A percentile compares a stretch with the other conserved stretches of the same genome.
phyloP scores from a whole-genome alignment of 2,888 invertebrate species.

The Sesia bembeciformis region DNA sequence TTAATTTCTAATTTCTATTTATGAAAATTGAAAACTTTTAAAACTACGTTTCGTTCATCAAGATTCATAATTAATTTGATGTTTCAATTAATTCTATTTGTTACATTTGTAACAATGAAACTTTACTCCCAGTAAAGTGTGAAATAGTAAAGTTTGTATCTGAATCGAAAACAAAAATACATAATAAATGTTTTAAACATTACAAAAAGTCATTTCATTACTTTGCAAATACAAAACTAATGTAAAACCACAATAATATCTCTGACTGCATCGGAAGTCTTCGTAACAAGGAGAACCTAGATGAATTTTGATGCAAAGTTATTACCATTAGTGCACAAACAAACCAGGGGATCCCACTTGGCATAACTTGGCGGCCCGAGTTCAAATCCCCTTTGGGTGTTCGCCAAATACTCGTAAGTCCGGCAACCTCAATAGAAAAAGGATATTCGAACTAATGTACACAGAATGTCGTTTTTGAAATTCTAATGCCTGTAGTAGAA shows the following conservation, averaged over 20 bases:
- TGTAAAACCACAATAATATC: no score
- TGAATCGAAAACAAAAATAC: conserved; percentile 30
- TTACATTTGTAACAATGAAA: conserved; percentile 15
- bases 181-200: conserved; percentile 65
- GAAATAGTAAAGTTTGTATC: conserved; percentile 39
- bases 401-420: not conserved
- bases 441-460: not conserved
- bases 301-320: not conserved
- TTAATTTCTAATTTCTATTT: not conserved
- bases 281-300: not conserved
- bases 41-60: not conserved
- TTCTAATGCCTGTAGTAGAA: not conserved
- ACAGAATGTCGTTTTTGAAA: not conserved
- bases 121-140: conserved; percentile 37
- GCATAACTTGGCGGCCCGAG: not conserved
- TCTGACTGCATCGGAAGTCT: not conserved
- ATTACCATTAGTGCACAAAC: not conserved
- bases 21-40: not conserved
- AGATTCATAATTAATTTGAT: conserved; percentile 1
- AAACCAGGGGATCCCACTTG: not conserved
- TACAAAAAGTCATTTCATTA: not conserved
- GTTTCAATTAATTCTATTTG: conserved; percentile 7
- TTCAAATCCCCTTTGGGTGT: not conserved
- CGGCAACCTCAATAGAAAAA: not conserved
- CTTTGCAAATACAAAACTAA: no score